Evolutionary conservation across 2,113 vertebrate genomes (phyloP).

Genomic region (Archocentrus centrarchus): DNA sequence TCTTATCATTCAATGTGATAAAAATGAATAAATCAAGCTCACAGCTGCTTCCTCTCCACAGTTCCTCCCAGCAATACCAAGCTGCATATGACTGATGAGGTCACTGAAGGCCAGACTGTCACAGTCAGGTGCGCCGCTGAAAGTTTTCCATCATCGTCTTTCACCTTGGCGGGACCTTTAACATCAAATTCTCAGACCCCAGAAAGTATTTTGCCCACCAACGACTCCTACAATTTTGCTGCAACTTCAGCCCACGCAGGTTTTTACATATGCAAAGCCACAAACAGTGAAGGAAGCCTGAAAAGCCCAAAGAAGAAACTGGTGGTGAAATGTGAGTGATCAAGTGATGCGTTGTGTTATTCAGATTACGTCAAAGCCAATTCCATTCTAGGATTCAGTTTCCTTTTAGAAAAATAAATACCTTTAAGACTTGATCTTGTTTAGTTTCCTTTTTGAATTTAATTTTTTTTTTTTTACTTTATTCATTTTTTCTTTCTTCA

Average conservation of each 20-base stretch:
- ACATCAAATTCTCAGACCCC: rapidly evolving
- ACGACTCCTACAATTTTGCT: not conserved
- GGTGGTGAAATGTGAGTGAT: slow-evolving; percentile 65
- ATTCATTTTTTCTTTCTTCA: no score
- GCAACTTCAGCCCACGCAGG: slow-evolving; percentile 23
- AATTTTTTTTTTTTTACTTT: no score
- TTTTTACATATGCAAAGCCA: slow-evolving; percentile 50
- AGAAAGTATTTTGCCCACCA: rapidly evolving
- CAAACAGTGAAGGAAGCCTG: slow-evolving; percentile 22
- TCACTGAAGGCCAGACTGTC: slow-evolving; percentile 35
- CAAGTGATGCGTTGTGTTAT: not conserved
- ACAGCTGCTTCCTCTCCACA: slow-evolving; percentile 41
- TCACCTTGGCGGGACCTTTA: slow-evolving; percentile 26
- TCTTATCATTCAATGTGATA: not conserved
- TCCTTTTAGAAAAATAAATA: not conserved
- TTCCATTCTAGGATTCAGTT: not conserved
- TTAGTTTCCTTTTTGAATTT: no score
- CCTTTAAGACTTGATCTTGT: no score
- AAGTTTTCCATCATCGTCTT: slow-evolving; percentile 20
- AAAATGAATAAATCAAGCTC: not conserved
- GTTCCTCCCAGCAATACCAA: slow-evolving; percentile 55
- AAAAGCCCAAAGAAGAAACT: not conserved
- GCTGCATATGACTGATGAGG: slow-evolving; percentile 33
- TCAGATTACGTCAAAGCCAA: not conserved
- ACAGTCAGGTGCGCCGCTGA: slow-evolving; percentile 54